Base-by-base conservation (phyloP, 2,888 invertebrate species). In the Limulus polyphemus region DNA sequence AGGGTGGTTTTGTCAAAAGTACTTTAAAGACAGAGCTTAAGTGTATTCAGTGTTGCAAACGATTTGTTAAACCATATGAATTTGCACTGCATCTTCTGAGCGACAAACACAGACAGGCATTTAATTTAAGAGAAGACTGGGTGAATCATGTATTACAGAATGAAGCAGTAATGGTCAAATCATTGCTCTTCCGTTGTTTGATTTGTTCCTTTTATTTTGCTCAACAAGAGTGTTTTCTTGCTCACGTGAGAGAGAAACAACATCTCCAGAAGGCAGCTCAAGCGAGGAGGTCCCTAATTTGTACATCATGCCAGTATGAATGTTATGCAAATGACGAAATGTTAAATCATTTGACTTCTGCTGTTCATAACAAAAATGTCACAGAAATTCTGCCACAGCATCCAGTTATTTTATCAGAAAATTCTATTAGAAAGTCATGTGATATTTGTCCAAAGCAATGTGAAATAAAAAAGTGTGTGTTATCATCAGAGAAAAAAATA, bases 201-300 rank as follows among this genome's bases (percentile, higher is more conserved):
- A 81, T 86, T 13, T 93, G 93, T 74, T 83, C 83, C 62, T 93
- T 88, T 76, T 93, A 88, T 74, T 87, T 87, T 70, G 90, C 90
- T 74, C 67, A 65, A 54, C 65, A 86, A 83, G 71, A 81, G 83
- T 65, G 81, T 82, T 58, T 82, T 81, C 60, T 88, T 86, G 59
- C 68, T 11, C 76, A 76, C 65, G 61, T 74, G 54, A 64, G 66
- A 49, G 68, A 68, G 16, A 52, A 57, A 1, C 64, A 64, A 14
- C 75, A 75, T 65, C 47, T 60, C 11, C 56, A 66, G n/a, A 70
- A 70, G 17, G 71, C 70, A 47, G 59, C 67, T 47, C 68, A 69
- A 51, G 65, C 73, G 32, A 66, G 72, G 14, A 74, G 73, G 1
- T 72, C 73, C 47, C 66, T 75, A 47, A 65, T 72, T 48, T 76